These are phyloP conservation scores for Margarornis squamiger DNA, from an alignment of 2,797 vertebrate genomes.

Conservation along the genomic window DNA sequence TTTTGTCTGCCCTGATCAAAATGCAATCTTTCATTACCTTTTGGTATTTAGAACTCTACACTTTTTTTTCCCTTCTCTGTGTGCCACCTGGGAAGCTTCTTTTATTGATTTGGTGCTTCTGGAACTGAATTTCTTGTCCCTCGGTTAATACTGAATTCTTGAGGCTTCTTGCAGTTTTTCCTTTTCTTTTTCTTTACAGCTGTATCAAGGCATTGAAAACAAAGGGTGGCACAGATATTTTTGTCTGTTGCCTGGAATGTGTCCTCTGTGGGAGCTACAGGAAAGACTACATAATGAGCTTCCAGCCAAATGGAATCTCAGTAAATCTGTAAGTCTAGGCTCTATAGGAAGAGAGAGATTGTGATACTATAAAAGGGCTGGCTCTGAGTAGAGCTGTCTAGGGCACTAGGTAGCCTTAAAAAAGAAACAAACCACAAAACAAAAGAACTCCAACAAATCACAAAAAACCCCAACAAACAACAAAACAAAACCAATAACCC, in stretches of 20 bases:
- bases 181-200: neutral
- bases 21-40: neutral
- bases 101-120: neutral
- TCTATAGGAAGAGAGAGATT: neutral
- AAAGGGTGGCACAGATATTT: neutral
- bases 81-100: neutral
- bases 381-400: neutral
- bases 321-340: neutral
- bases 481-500: neutral
- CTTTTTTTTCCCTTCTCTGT: neutral
- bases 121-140: neutral
- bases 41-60: neutral
- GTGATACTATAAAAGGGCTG: neutral
- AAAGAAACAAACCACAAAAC: fast-evolving
- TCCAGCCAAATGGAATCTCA: neutral
- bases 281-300: neutral
- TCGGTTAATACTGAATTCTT: neutral
- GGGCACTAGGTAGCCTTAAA: neutral
- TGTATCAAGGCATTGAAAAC: neutral
- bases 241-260: neutral
- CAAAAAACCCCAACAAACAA: too few species aligned
- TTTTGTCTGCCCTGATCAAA: neutral
- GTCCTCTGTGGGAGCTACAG: neutral
- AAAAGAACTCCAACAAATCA: neutral
- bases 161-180: neutral